phyloP scores from a whole-genome alignment of 2,797 vertebrate genomes.

The Neopelma chrysocephalum region DNA sequence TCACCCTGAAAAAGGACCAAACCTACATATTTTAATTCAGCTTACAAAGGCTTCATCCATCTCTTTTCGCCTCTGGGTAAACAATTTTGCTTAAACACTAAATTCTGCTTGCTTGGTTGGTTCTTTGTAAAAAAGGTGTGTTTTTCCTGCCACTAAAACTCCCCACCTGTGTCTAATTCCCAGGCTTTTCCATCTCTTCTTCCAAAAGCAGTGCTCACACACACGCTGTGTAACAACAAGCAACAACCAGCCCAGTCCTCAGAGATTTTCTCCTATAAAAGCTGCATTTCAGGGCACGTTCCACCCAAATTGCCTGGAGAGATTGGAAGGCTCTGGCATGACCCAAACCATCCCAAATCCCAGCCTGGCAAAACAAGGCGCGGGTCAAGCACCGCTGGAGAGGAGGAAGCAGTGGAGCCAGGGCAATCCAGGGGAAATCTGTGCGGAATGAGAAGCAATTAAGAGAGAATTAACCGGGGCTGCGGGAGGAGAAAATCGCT shows the following conservation, averaged over 20 bases:
- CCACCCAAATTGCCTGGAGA: neutral
- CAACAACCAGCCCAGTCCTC: neutral
- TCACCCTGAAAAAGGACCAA: neutral
- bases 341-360: neutral
- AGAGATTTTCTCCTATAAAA: neutral
- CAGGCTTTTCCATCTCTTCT: neutral
- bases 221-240: neutral
- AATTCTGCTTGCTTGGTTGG: neutral
- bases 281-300: neutral
- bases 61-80: neutral
- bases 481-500: slow-evolving; percentile 42
- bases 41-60: neutral
- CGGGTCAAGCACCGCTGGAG: neutral
- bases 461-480: slow-evolving; percentile 13
- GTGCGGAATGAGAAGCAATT: slow-evolving; percentile 38
- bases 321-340: neutral
- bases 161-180: neutral
- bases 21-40: neutral
- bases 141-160: neutral
- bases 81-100: neutral
- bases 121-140: neutral
- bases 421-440: neutral
- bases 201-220: neutral
- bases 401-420: neutral
- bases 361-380: neutral